Base-by-base conservation (phyloP, 2,113 vertebrate genomes). In the Mormyrus lacerda region DNA sequence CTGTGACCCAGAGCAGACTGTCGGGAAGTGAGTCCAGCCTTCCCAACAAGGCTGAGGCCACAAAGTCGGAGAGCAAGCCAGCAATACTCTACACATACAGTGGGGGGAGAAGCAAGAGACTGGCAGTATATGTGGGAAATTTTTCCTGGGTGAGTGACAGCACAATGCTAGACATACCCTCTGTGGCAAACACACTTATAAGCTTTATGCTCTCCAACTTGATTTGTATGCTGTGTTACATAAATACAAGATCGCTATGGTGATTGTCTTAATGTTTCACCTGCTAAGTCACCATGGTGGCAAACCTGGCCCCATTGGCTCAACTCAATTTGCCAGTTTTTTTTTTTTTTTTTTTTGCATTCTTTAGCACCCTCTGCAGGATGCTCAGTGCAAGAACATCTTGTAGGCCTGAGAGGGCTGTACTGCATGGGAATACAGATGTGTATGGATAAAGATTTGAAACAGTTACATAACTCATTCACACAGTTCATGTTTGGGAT, bases 71-170 rank as follows among this genome's bases (percentile, higher is more conserved):
- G 89, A 94, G n/a, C 88, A 95, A 96, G 89, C 94, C 95, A 0
- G 93, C 93, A 50, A 94, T 95, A 90, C 93, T 95, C 39, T 96
- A 97, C 90, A 96, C 94, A 0, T 94, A 94, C 91, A 97, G 95
- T 4, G 95, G 94, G 48, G 93, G 94, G 51, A 93, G 94, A 3
- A 94, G 94, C 90, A 97, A 96, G 89, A 95, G 93, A 73, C 95
- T 96, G 0, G 95, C 97, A 0, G 95, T 99, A 84, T 99, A 98
- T 13, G 94, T 99, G 85, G 98, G 98, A 91, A 98, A 97, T 93
- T 98, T 99, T 91, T 97, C 97, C 90, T 99, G 98, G 98, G 98
- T 99, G 91, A 98, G 97, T 90, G n/a, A 27, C 45, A n/a, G 11
- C 50, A n/a, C 45, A 76, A 3, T 48, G 9, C 13, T 88, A 48